Percentiles rank a stretch among this genome's conserved stretches.
Evolutionary conservation across 2,888 invertebrate genomes (phyloP).

Genomic region (Elysia crispata): DNA sequence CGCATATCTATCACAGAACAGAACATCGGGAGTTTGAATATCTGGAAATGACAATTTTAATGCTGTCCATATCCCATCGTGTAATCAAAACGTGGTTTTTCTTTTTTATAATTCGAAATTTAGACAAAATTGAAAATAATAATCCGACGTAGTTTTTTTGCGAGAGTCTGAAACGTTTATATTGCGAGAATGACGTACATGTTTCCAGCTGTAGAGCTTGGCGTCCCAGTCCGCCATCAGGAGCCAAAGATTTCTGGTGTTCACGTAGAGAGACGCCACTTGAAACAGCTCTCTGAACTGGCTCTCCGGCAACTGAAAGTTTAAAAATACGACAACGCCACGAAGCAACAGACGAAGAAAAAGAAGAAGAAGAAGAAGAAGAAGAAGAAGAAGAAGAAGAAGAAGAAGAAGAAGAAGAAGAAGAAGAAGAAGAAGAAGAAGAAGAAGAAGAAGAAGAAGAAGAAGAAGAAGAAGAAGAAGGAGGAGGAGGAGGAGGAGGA

Average conservation of each 20-base stretch:
- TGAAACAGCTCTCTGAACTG: slow-evolving; percentile 39
- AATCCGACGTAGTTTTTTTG: no score
- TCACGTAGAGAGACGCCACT: slow-evolving; percentile 33
- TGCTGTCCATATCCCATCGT: no score
- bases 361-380: background rate
- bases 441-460: slow-evolving; percentile 15
- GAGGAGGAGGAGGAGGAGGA: no score
- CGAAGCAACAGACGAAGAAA: no score
- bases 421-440: background rate
- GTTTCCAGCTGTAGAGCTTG: slow-evolving; percentile 42
- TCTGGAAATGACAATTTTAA: no score
- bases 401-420: slow-evolving; percentile 16
- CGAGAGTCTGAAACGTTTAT: no score
- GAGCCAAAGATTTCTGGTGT: slow-evolving; percentile 43
- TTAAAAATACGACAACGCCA: background rate
- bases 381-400: background rate
- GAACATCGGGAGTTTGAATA: no score
- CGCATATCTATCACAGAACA: no score
- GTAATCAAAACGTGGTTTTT: no score
- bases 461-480: slow-evolving; percentile 9
- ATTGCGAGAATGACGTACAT: no score
- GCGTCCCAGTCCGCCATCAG: slow-evolving; percentile 46
- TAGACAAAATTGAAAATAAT: no score
- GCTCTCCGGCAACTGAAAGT: slow-evolving; percentile 23
- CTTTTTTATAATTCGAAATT: no score